A percentile compares a stretch with the other conserved stretches of the same genome.
Evolutionary conservation across 2,888 invertebrate genomes (phyloP).

Genomic region (Lampropteryx suffumata): DNA sequence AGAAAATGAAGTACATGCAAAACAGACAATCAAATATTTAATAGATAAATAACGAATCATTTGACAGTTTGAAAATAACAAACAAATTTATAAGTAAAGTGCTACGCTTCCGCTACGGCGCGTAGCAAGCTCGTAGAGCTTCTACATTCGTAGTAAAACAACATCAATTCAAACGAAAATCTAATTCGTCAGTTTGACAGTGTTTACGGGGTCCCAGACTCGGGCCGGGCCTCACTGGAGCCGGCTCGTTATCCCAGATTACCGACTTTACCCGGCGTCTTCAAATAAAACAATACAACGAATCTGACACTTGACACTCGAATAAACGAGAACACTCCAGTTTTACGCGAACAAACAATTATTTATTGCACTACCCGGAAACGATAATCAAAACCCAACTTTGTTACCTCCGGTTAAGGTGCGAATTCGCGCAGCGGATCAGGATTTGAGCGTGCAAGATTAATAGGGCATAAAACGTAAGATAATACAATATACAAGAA

Average conservation of each 20-base stretch:
- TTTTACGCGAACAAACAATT: constrained; percentile 80
- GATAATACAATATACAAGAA: constrained; percentile 85
- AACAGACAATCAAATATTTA: no score
- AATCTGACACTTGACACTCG: constrained; percentile 54
- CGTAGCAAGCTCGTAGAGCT: constrained; percentile 22
- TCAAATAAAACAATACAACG: constrained; percentile 60
- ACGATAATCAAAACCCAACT: constrained; percentile 48
- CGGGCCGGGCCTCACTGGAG: constrained; percentile 29
- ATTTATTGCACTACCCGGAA: constrained; percentile 76
- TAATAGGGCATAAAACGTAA: constrained; percentile 83
- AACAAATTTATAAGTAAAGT: no score
- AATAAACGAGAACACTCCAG: constrained; percentile 68
- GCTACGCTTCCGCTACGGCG: constrained; percentile 11
- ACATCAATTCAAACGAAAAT: constrained; percentile 11
- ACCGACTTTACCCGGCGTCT: constrained; percentile 54
- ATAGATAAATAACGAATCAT: no score
- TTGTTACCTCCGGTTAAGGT: constrained; percentile 43
- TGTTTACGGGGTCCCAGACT: constrained; percentile 47
- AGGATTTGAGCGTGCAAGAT: constrained; percentile 71
- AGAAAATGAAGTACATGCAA: no score
- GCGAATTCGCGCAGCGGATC: constrained; percentile 42
- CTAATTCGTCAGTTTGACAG: constrained; percentile 30
- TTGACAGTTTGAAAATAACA: no score
- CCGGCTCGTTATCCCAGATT: constrained; percentile 66
- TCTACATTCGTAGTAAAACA: constrained; percentile 7